Evolutionary conservation across 2,888 invertebrate species (phyloP), one percentile per base, ranked within the genome.

Genomic region (Elysia crispata): DNA sequence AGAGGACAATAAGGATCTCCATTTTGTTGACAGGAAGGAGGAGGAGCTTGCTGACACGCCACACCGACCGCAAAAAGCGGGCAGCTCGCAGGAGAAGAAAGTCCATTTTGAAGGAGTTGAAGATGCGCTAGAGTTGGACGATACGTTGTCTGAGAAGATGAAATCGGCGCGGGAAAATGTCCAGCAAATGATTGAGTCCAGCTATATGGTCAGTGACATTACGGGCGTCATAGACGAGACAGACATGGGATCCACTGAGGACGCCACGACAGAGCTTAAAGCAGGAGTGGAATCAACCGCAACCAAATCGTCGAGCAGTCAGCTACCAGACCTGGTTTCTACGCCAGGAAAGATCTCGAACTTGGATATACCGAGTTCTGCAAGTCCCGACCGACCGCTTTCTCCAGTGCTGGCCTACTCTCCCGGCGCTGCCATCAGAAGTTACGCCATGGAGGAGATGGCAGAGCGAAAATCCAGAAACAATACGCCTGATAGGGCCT

Each of bases 361-460:
- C 41, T 41, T 41, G 41, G 41, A 41, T 41, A 11, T 41, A 11
- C 41, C 41, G 3, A 13, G 60, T 23, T 54, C 13, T n/a, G 5
- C 31, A 69, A 57, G 69, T 30, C 60, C 62, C 28, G 77, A 77
- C 41, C 70, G 50, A 23, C 64, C 31, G 1, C 64, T 62, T 20
- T 57, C 76, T 28, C 70, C 75, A 3, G 64, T 75, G 20, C 76
- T 80, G n/a, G 74, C 80, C 66, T 81, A 81, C 28, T 81, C 83
- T 13, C 83, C 83, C 18, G 83, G 83, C 25, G 74, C 81, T 41
- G 77, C 83, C 62, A 83, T 83, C 41, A 77, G 83, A 33, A 77
- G 73, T 64, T 83, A 80, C 74, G 81, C 83, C n/a, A 73, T 81
- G 11, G 81, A 83, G 62, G 83, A 83, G 30, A 50, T 83, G 50